Evolutionary conservation across 2,113 vertebrate genomes (phyloP).

Genomic region (Neolamprologus falcicula): DNA sequence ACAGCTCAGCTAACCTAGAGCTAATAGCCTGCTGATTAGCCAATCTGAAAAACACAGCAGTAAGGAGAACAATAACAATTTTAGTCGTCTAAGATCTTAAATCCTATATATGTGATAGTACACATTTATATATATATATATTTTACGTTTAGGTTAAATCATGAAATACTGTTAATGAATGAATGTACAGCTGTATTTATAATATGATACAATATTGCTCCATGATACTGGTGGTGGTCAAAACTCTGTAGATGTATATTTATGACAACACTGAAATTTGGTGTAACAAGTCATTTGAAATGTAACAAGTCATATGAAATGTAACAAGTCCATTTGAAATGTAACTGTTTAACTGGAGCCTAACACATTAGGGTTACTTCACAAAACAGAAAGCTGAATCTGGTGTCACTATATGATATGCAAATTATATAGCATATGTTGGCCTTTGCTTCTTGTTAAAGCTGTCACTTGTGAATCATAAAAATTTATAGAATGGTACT

Average conservation of each 20-base stretch:
- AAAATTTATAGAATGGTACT: not conserved
- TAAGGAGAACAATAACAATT: not conserved
- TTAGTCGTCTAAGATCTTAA: not conserved
- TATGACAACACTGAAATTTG: not conserved
- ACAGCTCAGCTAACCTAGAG: rapidly evolving
- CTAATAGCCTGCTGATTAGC: rapidly evolving
- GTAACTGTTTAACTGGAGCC: not conserved
- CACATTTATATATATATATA: not conserved
- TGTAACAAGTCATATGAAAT: not conserved
- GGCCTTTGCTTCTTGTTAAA: not conserved
- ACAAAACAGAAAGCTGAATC: not conserved
- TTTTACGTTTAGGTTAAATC: rapidly evolving
- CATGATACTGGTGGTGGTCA: rapidly evolving
- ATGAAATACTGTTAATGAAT: not conserved
- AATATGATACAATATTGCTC: not conserved
- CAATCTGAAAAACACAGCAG: not conserved
- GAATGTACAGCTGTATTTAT: not conserved
- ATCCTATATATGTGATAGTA: not conserved
- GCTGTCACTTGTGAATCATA: not conserved
- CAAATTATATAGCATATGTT: not conserved
- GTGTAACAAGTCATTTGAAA: not conserved
- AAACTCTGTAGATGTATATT: rapidly evolving
- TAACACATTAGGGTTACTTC: not conserved
- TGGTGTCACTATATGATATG: not conserved
- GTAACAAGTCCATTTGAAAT: not conserved